Conservation (phyloP, 2,888 invertebrate species). For the Oscheius myriophilus region DNA sequence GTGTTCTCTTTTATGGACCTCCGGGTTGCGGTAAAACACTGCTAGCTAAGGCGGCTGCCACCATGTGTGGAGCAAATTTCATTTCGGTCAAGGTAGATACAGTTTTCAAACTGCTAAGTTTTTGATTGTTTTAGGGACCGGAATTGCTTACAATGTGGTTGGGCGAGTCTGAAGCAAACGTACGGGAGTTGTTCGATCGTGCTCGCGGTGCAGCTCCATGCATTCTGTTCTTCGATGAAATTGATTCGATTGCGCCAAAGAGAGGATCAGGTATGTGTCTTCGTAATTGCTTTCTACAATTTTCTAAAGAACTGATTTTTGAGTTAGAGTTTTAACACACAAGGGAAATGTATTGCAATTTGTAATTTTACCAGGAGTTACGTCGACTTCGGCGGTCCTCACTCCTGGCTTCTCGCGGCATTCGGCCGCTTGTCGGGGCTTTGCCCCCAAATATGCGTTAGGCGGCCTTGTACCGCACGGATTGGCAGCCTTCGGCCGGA, state of each 20-base stretch:
- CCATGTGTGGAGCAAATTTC: slow-evolving; percentile 99
- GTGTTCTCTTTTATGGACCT: slow-evolving; percentile 89
- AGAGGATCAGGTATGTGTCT: slow-evolving; percentile 78
- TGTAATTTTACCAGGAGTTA: too few relatives aligned
- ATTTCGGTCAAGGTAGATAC: slow-evolving; percentile 90
- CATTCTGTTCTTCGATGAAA: slow-evolving; percentile 97
- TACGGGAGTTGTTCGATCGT: slow-evolving; percentile 98
- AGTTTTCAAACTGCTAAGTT: background rate
- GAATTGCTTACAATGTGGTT: slow-evolving; percentile 99
- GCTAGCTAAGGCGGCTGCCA: slow-evolving; percentile 86
- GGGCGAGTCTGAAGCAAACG: slow-evolving; percentile 99
- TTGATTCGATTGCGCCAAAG: slow-evolving; percentile 98
- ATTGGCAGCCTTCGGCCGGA: too few relatives aligned
- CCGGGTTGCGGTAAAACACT: slow-evolving; percentile 91
- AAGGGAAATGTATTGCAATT: too few relatives aligned
- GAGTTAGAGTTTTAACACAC: too few relatives aligned
- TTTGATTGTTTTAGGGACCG: slow-evolving; percentile 69
- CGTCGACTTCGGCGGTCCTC: too few relatives aligned
- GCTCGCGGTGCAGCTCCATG: slow-evolving; percentile 98
- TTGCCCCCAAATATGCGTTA: too few relatives aligned
- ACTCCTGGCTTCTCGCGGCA: too few relatives aligned
- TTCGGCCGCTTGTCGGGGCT: too few relatives aligned
- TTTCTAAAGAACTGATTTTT: too few relatives aligned
- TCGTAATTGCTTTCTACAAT: too few relatives aligned
- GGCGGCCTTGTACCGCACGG: too few relatives aligned